Evolutionary conservation across 2,888 invertebrate species (phyloP), one percentile per base, ranked within the genome.

Genomic region (Volucella inflata): DNA sequence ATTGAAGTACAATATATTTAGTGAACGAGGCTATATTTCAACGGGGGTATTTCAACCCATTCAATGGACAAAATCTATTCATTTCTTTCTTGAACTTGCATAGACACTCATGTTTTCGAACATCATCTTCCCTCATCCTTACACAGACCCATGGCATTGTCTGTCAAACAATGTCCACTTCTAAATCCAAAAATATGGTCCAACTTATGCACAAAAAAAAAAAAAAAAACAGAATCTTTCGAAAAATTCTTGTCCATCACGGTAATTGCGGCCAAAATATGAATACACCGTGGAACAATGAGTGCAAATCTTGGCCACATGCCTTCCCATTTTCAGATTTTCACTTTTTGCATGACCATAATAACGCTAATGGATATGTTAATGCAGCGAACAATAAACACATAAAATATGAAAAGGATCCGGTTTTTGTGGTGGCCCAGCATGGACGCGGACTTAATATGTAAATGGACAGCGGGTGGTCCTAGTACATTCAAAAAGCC

Each of bases 311-410:
- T 50, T 60, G 42, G 71, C 60, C 60, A 72, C 46, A 42, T 60
- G 57, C 30, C 59, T 62, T 30, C 36, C 1, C 44, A 40, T 64
- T 30, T 44, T 44, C 46, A 46, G 46, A 38, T 60, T 46, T 16
- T 30, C n/a, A 0, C n/a, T 53, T 65, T 53, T 55, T 67, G 6
- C 51, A 16, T 70, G 67, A 48, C 55, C 80, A 70, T 79, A 84
- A 84, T 80, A 84, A 75, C 75, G 75, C 80, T 84, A 84, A 84
- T 84, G 84, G 84, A 84, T 71, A 80, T 75, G 84, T 80, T 84
- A 84, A 84, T 84, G 80, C 38, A 38, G 36, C 75, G 70, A 75
- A 80, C 79, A 79, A 79, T 75, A 79, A 75, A 79, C 74, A 79
- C 55, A 50, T 60, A 65, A 55, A 75, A 71, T 21, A 8, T 40